phyloP scores from a whole-genome alignment of 2,113 vertebrate species.

The Anhinga anhinga region DNA sequence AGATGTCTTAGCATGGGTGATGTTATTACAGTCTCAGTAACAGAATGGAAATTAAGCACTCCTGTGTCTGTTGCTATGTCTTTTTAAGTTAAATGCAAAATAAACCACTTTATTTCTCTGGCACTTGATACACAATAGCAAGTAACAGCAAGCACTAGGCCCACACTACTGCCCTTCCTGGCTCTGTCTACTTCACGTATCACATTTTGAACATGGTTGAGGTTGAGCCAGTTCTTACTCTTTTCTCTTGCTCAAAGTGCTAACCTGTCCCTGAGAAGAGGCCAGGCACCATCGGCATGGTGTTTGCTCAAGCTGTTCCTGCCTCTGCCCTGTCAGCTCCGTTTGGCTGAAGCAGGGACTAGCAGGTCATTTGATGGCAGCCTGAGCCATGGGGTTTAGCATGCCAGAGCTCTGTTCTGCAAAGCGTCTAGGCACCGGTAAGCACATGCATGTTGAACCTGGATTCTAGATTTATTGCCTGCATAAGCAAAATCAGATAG shows the following conservation, averaged over 20 bases:
- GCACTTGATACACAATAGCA: not conserved
- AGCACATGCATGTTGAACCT: not conserved
- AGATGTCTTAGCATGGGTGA: not conserved
- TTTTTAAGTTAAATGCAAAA: not conserved
- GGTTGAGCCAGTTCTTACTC: not conserved
- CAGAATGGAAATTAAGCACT: not conserved
- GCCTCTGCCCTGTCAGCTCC: not conserved
- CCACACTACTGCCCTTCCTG: not conserved
- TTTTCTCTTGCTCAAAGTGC: not conserved
- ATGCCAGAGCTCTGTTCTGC: not conserved
- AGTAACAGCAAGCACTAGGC: not conserved
- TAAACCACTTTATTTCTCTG: not conserved
- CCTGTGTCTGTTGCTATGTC: not conserved
- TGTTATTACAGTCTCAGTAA: not conserved
- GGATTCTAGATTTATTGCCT: not conserved
- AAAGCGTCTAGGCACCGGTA: not conserved
- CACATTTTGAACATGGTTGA: not conserved
- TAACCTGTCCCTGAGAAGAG: not conserved
- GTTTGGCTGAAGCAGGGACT: not conserved
- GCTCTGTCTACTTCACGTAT: not conserved
- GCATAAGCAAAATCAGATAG: not conserved
- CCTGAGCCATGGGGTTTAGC: not conserved
- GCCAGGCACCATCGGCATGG: too few species aligned
- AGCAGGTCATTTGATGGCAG: not conserved
- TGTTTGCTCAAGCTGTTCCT: fast-evolving